phyloP scores from a whole-genome alignment of 2,797 vertebrate genomes.

The Geotrypetes seraphini region DNA sequence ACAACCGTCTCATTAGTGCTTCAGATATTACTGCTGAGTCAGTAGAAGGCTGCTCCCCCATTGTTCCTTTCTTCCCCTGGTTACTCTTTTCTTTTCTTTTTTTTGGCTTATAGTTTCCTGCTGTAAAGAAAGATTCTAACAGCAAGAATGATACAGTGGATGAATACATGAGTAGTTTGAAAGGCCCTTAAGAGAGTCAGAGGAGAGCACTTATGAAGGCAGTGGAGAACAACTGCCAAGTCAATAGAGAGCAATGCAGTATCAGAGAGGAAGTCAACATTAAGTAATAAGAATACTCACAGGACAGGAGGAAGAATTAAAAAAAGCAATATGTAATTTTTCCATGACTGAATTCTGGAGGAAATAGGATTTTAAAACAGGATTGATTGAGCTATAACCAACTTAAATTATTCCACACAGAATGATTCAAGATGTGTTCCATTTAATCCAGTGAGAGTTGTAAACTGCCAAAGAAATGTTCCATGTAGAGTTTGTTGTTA shows the following conservation, averaged over 20 bases:
- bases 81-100: too few relatives aligned
- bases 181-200: constrained; percentile 18
- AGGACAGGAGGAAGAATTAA: neutral
- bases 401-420: too few relatives aligned
- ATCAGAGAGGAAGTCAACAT: neutral
- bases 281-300: neutral
- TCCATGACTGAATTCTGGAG: too few relatives aligned
- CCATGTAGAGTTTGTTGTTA: too few relatives aligned
- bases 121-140: constrained; percentile 14
- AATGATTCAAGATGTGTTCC: too few relatives aligned
- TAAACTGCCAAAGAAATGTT: too few relatives aligned
- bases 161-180: constrained; percentile 36
- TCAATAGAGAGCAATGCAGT: constrained; percentile 10
- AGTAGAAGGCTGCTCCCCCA: constrained; percentile 11
- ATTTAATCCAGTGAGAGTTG: too few relatives aligned
- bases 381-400: too few relatives aligned
- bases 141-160: constrained; percentile 19
- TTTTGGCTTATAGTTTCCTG: constrained; percentile 9
- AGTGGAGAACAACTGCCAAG: too few relatives aligned
- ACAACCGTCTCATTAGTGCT: constrained; percentile 2
- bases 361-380: too few relatives aligned
- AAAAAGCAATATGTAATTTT: neutral
- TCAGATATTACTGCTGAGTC: constrained; percentile 19
- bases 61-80: constrained; percentile 8
- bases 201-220: constrained; percentile 8